A percentile compares a stretch with the other conserved stretches of the same genome.
Conservation (phyloP, 2,113 vertebrate species). For the Pionites leucogaster region DNA sequence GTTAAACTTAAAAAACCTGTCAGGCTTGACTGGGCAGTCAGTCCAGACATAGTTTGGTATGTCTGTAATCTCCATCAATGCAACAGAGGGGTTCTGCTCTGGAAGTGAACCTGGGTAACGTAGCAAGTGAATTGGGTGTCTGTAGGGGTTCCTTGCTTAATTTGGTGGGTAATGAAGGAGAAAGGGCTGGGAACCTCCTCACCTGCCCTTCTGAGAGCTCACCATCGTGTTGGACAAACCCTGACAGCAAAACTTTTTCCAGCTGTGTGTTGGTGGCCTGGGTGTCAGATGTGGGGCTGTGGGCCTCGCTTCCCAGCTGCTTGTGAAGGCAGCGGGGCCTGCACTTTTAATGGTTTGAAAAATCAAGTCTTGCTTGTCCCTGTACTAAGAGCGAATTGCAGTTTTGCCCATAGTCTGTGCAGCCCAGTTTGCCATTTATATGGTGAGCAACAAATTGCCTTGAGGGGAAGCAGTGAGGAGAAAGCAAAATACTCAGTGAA, state of each 20-base stretch:
- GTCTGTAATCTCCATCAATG: background rate
- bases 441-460: background rate
- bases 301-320: background rate
- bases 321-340: background rate
- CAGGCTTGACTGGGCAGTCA: background rate
- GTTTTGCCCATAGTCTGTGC: background rate
- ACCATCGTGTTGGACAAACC: rapidly evolving
- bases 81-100: background rate
- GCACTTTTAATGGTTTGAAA: background rate
- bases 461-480: background rate
- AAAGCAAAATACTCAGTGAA: background rate
- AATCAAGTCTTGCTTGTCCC: background rate
- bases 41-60: rapidly evolving
- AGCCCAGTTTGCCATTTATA: background rate
- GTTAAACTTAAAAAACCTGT: background rate
- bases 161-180: background rate
- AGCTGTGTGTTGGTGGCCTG: background rate
- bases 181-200: background rate
- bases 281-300: background rate
- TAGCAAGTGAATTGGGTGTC: background rate
- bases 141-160: background rate
- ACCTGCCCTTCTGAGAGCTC: background rate
- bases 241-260: background rate
- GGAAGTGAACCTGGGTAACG: background rate
- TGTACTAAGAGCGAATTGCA: background rate